These are phyloP conservation scores for Gambusia affinis DNA, from an alignment of 2,113 vertebrate genomes.

Conservation along the genomic window DNA sequence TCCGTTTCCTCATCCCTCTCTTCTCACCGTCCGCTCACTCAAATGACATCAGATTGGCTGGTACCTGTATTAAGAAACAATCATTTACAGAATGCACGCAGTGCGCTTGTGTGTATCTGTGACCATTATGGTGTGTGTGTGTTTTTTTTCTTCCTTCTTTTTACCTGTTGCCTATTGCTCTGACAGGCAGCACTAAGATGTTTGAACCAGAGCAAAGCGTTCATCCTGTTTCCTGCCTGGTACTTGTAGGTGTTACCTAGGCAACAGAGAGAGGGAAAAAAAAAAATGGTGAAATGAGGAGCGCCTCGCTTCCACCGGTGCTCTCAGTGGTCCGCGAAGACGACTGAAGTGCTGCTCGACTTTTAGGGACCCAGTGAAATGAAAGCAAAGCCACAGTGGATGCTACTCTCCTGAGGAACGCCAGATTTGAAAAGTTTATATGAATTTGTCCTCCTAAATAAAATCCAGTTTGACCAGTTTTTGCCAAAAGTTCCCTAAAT, in stretches of 20 bases:
- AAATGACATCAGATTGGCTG: constrained; percentile 98
- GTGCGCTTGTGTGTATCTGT: background rate
- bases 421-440: background rate
- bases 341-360: constrained; percentile 29
- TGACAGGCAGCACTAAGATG: constrained; percentile 96
- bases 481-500: background rate
- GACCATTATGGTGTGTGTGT: background rate
- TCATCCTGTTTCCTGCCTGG: constrained; percentile 94
- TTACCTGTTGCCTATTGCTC: constrained; percentile 96
- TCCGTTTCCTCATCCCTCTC: constrained; percentile 47
- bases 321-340: constrained; percentile 30
- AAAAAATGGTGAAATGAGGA: constrained; percentile 35
- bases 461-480: background rate
- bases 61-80: constrained; percentile 81
- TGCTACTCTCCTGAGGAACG: background rate
- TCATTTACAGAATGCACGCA: background rate
- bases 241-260: constrained; percentile 98
- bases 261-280: constrained; percentile 56
- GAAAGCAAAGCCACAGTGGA: background rate
- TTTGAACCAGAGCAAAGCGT: constrained; percentile 97
- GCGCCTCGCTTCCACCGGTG: constrained; percentile 23
- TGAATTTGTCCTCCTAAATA: background rate
- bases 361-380: background rate
- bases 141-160: background rate
- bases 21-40: constrained; percentile 80